Evolutionary conservation across 1,140 invertebrate genomes (phyloP).

Genomic region (Pissodes strobi): DNA sequence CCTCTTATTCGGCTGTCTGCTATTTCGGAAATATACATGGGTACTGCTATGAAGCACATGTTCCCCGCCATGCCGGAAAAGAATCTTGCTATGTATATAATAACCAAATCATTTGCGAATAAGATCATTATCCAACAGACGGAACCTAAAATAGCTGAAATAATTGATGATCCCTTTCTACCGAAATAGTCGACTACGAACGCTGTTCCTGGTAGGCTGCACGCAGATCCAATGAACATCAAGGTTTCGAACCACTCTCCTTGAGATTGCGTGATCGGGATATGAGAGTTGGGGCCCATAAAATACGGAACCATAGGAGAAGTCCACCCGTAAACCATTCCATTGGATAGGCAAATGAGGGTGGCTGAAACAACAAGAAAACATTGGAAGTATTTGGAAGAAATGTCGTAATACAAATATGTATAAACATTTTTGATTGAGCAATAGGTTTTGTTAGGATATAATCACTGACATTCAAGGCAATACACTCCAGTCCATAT

Average conservation of each 20-base stretch:
- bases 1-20: slow-evolving; percentile 43
- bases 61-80: slow-evolving; percentile 41
- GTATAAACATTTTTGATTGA: too few relatives aligned
- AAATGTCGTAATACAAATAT: too few relatives aligned
- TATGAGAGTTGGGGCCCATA: slow-evolving; percentile 42
- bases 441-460: too few relatives aligned
- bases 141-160: slow-evolving; percentile 62
- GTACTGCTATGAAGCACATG: slow-evolving; percentile 41
- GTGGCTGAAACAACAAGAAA: neutral
- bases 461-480: too few relatives aligned
- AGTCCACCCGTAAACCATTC: neutral
- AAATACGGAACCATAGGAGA: slow-evolving; percentile 53
- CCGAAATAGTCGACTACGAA: slow-evolving; percentile 65
- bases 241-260: slow-evolving; percentile 67
- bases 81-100: slow-evolving; percentile 59
- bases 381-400: too few relatives aligned
- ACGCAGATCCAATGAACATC: slow-evolving; percentile 64
- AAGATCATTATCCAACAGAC: slow-evolving; percentile 66
- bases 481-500: too few relatives aligned
- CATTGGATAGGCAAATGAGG: neutral
- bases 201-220: slow-evolving; percentile 61
- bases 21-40: slow-evolving; percentile 47
- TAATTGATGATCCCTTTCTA: slow-evolving; percentile 63
- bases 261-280: slow-evolving; percentile 48
- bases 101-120: slow-evolving; percentile 52